These are phyloP conservation scores for Bovichtus variegatus DNA, from an alignment of 2,797 vertebrate genomes.

Conservation along the genomic window DNA sequence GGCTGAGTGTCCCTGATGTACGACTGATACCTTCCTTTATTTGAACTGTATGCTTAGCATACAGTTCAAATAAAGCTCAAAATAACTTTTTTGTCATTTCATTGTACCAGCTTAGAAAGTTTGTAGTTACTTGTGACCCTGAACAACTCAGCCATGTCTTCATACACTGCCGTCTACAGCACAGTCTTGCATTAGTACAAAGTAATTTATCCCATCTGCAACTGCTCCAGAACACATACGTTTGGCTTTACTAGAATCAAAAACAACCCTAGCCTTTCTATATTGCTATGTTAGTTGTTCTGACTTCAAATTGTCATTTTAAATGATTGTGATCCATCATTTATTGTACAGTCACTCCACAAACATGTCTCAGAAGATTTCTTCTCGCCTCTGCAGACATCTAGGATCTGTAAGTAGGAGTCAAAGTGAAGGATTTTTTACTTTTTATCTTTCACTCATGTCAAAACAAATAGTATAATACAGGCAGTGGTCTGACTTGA, in stretches of 20 bases:
- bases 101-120: background rate
- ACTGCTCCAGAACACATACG: background rate
- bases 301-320: background rate
- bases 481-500: background rate
- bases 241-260: background rate
- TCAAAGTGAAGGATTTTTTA: background rate
- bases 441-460: too few species aligned
- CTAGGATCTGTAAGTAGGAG: background rate
- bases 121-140: constrained; percentile 2
- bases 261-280: background rate
- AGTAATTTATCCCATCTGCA: background rate
- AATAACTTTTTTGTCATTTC: background rate
- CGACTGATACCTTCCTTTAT: background rate
- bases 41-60: background rate
- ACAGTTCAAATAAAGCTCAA: too few species aligned
- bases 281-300: background rate
- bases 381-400: background rate
- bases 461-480: background rate
- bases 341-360: background rate
- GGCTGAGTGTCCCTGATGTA: background rate
- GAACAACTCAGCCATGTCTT: background rate
- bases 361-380: background rate
- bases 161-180: background rate
- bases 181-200: background rate
- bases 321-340: too few species aligned